phyloP scores from a whole-genome alignment of 2,888 invertebrate species.

The Zonitis immaculata region DNA sequence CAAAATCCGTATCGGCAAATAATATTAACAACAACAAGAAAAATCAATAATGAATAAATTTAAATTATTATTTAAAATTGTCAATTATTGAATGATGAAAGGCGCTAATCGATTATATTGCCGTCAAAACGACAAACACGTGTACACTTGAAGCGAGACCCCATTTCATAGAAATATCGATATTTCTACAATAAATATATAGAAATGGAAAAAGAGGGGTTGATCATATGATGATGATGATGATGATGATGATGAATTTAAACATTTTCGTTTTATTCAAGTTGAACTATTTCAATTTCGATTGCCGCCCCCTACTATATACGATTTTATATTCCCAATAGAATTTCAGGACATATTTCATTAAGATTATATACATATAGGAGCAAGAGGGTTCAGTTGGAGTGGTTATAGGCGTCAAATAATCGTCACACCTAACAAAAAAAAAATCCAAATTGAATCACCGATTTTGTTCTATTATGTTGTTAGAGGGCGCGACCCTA shows the following conservation, averaged over 20 bases:
- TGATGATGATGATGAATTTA: slow-evolving; percentile 33
- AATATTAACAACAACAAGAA: neutral
- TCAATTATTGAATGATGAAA: too few relatives aligned
- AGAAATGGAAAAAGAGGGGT: slow-evolving; percentile 19
- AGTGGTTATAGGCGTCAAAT: slow-evolving; percentile 47
- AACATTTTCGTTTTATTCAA: slow-evolving; percentile 41
- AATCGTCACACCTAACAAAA: slow-evolving; percentile 50
- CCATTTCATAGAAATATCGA: slow-evolving; percentile 32
- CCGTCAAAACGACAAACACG: slow-evolving; percentile 33
- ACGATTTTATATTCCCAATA: slow-evolving; percentile 36
- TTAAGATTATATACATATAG: slow-evolving; percentile 39
- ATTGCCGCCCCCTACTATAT: too few relatives aligned
- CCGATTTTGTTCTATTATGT: slow-evolving; percentile 67
- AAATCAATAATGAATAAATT: too few relatives aligned
- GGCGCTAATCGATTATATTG: slow-evolving; percentile 23
- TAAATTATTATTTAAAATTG: too few relatives aligned
- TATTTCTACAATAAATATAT: slow-evolving; percentile 34
- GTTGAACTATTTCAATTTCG: slow-evolving; percentile 47
- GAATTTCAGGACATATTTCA: slow-evolving; percentile 45
- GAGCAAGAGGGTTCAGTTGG: slow-evolving; percentile 20
- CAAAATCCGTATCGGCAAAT: slow-evolving; percentile 19
- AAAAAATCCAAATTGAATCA: slow-evolving; percentile 65
- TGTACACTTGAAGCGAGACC: slow-evolving; percentile 27
- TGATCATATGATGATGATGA: too few relatives aligned
- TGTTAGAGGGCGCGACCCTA: slow-evolving; percentile 57